phyloP scores from a whole-genome alignment of 2,888 invertebrate genomes.

The Dryadula phaetusa region DNA sequence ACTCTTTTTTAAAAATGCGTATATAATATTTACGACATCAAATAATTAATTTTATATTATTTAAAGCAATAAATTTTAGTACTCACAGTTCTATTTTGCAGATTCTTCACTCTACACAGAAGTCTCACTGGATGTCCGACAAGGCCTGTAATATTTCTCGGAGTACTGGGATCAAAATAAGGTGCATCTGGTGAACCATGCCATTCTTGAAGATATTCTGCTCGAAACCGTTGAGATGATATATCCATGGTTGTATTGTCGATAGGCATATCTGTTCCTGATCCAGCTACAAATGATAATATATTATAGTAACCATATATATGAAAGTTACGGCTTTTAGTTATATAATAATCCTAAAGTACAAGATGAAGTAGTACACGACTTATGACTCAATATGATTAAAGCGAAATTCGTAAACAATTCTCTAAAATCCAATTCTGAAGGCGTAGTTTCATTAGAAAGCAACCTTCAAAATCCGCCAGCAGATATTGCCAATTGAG shows the following conservation, averaged over 20 bases:
- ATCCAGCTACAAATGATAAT: constrained; percentile 69
- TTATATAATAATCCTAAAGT: neutral
- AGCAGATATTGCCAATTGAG: constrained; percentile 34
- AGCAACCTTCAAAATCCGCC: constrained; percentile 28
- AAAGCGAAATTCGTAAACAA: constrained; percentile 18
- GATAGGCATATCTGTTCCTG: constrained; percentile 83
- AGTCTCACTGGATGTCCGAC: constrained; percentile 93
- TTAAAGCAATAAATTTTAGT: neutral
- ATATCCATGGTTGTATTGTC: constrained; percentile 80
- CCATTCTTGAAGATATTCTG: constrained; percentile 78
- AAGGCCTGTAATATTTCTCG: constrained; percentile 92
- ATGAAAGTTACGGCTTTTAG: neutral
- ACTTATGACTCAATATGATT: constrained; percentile 8
- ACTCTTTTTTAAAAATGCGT: too few relatives aligned
- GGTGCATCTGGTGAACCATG: constrained; percentile 84
- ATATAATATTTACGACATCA: neutral
- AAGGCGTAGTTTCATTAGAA: constrained; percentile 24
- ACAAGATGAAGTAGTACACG: neutral
- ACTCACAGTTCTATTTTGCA: constrained; percentile 94
- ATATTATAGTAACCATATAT: neutral
- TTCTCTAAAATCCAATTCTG: constrained; percentile 17
- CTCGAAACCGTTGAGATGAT: constrained; percentile 72
- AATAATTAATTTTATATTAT: too few relatives aligned
- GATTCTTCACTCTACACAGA: constrained; percentile 93
- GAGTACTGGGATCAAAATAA: constrained; percentile 91